Percentiles rank a stretch among this genome's conserved stretches.
phyloP scores from a whole-genome alignment of 2,888 invertebrate species.

The Tuberolachnus salignus region DNA sequence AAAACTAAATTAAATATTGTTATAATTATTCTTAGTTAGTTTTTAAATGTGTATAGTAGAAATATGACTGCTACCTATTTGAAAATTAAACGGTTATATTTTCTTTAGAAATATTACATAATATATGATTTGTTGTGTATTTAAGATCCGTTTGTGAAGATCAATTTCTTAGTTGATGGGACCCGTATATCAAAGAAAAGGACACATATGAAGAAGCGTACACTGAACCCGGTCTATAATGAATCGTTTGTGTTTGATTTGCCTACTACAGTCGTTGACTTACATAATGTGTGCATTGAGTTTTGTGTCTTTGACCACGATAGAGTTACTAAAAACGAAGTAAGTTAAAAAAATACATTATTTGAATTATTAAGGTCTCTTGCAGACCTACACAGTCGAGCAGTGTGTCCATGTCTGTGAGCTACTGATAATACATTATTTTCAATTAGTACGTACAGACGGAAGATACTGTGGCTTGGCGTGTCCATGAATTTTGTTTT shows the following conservation, averaged over 20 bases:
- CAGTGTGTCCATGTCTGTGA: too few relatives aligned
- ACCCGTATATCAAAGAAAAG: constrained; percentile 98
- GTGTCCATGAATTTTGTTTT: too few relatives aligned
- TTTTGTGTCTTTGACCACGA: constrained; percentile 95
- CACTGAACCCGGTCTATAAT: constrained; percentile 97
- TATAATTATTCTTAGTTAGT: too few relatives aligned
- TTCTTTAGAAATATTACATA: not conserved
- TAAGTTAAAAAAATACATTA: constrained; percentile 63
- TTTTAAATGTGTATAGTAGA: too few relatives aligned
- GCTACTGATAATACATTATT: too few relatives aligned
- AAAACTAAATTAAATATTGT: too few relatives aligned
- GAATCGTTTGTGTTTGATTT: constrained; percentile 98
- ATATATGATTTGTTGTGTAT: not conserved
- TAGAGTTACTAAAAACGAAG: constrained; percentile 97
- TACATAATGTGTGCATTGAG: constrained; percentile 84
- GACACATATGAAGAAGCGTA: constrained; percentile 97
- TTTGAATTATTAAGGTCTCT: too few relatives aligned
- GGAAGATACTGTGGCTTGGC: too few relatives aligned
- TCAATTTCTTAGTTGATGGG: constrained; percentile 95
- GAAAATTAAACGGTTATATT: too few relatives aligned
- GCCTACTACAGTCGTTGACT: constrained; percentile 77
- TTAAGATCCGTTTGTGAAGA: constrained; percentile 93
- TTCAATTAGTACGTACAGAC: too few relatives aligned
- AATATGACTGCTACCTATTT: too few relatives aligned
- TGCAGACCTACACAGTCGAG: too few relatives aligned